phyloP scores from a whole-genome alignment of 2,797 vertebrate species.

The Xenopus petersii region DNA sequence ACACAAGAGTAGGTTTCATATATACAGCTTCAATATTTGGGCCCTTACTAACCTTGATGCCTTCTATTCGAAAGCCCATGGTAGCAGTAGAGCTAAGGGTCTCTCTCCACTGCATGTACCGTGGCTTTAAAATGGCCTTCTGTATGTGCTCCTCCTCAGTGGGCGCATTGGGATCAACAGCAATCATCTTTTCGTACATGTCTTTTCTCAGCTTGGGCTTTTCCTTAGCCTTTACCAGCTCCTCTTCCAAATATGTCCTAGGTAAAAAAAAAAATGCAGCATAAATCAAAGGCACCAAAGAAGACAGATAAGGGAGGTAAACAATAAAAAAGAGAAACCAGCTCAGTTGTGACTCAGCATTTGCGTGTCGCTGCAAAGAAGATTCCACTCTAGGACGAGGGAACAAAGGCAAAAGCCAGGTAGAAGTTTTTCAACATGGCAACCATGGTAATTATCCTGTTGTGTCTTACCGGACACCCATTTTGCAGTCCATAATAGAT shows the following conservation, averaged over 20 bases:
- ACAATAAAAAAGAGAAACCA: too few relatives aligned
- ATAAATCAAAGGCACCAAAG: not conserved
- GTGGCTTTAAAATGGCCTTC: conserved; percentile 75
- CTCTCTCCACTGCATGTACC: conserved; percentile 87
- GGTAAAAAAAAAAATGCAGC: not conserved
- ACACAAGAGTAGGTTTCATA: too few relatives aligned
- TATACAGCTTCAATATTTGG: conserved; percentile 28
- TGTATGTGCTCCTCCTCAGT: conserved; percentile 74
- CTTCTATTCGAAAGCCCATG: conserved; percentile 84
- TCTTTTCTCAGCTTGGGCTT: conserved; percentile 69
- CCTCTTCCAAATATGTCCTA: conserved; percentile 85
- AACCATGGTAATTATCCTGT: not conserved
- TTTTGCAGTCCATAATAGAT: conserved; percentile 90
- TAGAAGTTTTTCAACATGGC: too few relatives aligned
- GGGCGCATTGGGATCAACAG: conserved; percentile 72
- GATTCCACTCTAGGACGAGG: too few relatives aligned
- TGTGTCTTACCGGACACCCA: conserved; percentile 78
- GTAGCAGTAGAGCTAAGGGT: conserved; percentile 74
- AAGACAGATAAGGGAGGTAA: too few relatives aligned
- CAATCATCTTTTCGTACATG: conserved; percentile 87
- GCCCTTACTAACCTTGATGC: conserved; percentile 72
- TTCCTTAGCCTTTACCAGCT: conserved; percentile 69
- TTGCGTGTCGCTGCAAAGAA: too few relatives aligned
- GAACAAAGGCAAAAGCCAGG: too few relatives aligned
- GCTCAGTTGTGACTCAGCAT: too few relatives aligned